Base-by-base conservation (phyloP, 1,140 invertebrate species). In the Ladona fulva region DNA sequence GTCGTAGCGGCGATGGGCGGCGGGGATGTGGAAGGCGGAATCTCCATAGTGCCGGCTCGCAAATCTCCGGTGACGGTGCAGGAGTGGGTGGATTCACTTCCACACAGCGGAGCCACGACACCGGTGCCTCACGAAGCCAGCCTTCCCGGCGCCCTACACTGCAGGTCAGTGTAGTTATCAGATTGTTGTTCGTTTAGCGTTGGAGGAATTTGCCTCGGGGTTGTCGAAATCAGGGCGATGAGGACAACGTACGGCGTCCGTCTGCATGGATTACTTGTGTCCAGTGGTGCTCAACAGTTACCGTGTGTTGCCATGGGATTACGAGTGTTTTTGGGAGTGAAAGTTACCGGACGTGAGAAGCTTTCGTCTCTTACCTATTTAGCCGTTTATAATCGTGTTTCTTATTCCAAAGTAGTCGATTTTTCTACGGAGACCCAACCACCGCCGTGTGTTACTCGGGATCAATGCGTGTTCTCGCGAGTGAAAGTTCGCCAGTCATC, bases 11-110 rank as follows among this genome's bases (percentile, higher is more conserved):
- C 16, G 52, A 1, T 22, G n/a, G 52, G n/a, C 5, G 52, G 52
- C 3, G 16, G 14, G 12, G 52, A 66, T 5, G 52, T 5, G 14
- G 52, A 22, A 22, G 52, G 52, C 16, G 52, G 52, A 19, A 66
- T 66, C 3, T 19, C 16, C 52, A 22, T 66, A 22, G 52, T 77
- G 22, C 76, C 76, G 52, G 25, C 76, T 10, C 76, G 76, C 42
- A 77, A 77, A 42, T 77, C 76, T 16, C 76, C 76, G 22, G 76
- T 77, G n/a, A 77, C 76, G n/a, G 76, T 77, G n/a, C 76, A 77
- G 25, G 76, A 77, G 59, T 77, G 76, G 76, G 25, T 77, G 24
- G 76, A 77, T 73, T 77, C 76, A 10, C 44, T 77, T 22, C 76
- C 76, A 25, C 76, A 77, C 52, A 25, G 24, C 24, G 74, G 74